Percentiles rank a stretch among this genome's conserved stretches.
Evolutionary conservation across 2,888 invertebrate species (phyloP).

Genomic region (Pyrrhia umbra): DNA sequence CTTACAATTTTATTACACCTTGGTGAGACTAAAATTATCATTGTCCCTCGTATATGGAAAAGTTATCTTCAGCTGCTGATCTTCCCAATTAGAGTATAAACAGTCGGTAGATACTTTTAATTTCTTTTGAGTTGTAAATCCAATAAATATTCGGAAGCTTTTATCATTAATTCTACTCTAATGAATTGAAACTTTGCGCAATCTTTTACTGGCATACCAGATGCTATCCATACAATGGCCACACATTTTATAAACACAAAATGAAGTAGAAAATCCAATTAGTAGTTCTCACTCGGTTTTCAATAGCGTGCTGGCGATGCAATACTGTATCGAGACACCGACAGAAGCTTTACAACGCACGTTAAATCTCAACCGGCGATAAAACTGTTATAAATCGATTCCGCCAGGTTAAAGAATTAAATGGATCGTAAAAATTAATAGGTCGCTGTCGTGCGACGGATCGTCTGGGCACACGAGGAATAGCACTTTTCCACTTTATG

Average conservation of each 20-base stretch:
- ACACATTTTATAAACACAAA: conserved; percentile 61
- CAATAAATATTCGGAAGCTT: conserved; percentile 42
- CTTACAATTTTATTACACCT: not conserved
- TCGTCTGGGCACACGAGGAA: conserved; percentile 71
- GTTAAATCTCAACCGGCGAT: conserved; percentile 81
- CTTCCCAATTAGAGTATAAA: not conserved
- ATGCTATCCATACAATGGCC: conserved; percentile 39
- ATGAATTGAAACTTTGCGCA: conserved; percentile 45
- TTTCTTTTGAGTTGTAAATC: conserved; percentile 27
- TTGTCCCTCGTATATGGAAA: not conserved
- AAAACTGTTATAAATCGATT: conserved; percentile 88
- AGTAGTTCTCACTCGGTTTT: conserved; percentile 70
- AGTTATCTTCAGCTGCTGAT: not conserved
- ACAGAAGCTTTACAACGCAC: conserved; percentile 82
- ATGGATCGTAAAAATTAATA: conserved; percentile 89
- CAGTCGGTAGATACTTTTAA: conserved; percentile 20
- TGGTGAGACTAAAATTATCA: not conserved
- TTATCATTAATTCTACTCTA: conserved; percentile 40
- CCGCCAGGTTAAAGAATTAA: conserved; percentile 88
- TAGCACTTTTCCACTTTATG: conserved; percentile 84
- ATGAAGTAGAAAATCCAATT: conserved; percentile 80
- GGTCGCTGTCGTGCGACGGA: conserved; percentile 79
- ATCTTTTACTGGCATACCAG: conserved; percentile 27
- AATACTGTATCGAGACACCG: conserved; percentile 71
- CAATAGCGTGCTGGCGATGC: conserved; percentile 70